These are phyloP conservation scores for Shargacucullia verbasci DNA, from an alignment of 2,888 invertebrate species.

Conservation along the genomic window DNA sequence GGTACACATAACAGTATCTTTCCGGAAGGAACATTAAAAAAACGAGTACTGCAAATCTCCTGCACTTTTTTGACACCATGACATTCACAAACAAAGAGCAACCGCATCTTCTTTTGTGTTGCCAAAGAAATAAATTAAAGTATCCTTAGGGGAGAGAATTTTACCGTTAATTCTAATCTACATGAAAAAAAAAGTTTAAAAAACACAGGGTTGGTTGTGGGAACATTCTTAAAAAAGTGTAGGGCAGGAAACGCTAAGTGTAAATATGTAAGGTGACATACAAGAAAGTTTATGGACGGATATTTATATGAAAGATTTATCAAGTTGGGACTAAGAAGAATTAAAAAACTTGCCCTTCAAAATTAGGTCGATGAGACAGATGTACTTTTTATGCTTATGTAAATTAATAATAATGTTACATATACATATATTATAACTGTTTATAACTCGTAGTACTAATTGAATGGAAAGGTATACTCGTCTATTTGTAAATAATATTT, in stretches of 20 bases:
- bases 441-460: too few relatives aligned
- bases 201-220: conserved; percentile 82
- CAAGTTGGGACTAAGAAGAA: conserved; percentile 37
- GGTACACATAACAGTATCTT: conserved; percentile 26
- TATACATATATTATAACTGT: too few relatives aligned
- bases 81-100: conserved; percentile 77
- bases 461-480: too few relatives aligned
- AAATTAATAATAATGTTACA: too few relatives aligned
- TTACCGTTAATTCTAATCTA: conserved; percentile 87
- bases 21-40: conserved; percentile 24
- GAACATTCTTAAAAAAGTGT: conserved; percentile 80
- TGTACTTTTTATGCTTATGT: too few relatives aligned
- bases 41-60: conserved; percentile 55
- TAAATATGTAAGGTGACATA: conserved; percentile 83
- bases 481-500: too few relatives aligned
- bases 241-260: conserved; percentile 83
- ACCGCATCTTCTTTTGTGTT: conserved; percentile 83
- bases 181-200: conserved; percentile 78
- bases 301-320: conserved; percentile 83
- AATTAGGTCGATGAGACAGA: conserved; percentile 29
- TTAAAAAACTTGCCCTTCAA: conserved; percentile 14
- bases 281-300: conserved; percentile 78
- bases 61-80: conserved; percentile 66
- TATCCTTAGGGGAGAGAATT: conserved; percentile 85
- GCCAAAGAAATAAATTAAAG: conserved; percentile 86